Base-by-base conservation (phyloP, 2,797 vertebrate genomes). In the Gymnocypris eckloni region DNA sequence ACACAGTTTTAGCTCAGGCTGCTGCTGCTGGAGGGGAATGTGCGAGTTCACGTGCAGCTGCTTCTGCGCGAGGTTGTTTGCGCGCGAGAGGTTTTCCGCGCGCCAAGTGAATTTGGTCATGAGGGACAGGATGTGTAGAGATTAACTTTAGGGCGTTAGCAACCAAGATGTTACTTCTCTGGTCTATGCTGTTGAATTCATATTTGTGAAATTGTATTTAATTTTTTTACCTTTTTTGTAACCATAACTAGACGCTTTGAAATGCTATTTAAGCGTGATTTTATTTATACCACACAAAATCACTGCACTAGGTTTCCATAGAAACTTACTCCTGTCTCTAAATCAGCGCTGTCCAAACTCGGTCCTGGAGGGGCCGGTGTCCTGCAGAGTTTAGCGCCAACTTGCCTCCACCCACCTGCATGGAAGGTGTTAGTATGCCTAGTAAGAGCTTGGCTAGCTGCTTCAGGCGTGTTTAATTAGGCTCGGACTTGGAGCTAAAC, bases 51-150 rank as follows among this genome's bases (percentile, higher is more conserved):
- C 20, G 77, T 61, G 64, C 25, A 18, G 64, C 61, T 56, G 37
- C 50, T 61, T 4, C 37, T 39, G 66, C 28, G 56, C 66, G 86
- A 83, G 52, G 75, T 87, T 33, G 5, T 52, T 72, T 43, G 48
- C 43, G 71, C 81, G 64, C 39, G 69, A 45, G 22, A 76, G 10
- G 72, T n/a, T 73, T 59, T 39, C 13, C 33, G 22, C 61, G 11
- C 33, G 72, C 79, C 73, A 82, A 56, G 79, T 81, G 85, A 77
- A 59, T 79, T 69, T 78, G 20, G 33, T 50, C 25, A 4, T 43
- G 15, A 70, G 25, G 70, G 56, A 69, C 54, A 41, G 54, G 22
- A 69, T 28, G 28, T 9, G 79, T 54, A 15, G 6, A 43, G 39
- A 39, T 61, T 5, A 61, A n/a, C 9, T 66, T 56, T 28, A 56